These are phyloP conservation scores for Sinelater perroti DNA, from an alignment of 2,888 invertebrate species.

Conservation along the genomic window DNA sequence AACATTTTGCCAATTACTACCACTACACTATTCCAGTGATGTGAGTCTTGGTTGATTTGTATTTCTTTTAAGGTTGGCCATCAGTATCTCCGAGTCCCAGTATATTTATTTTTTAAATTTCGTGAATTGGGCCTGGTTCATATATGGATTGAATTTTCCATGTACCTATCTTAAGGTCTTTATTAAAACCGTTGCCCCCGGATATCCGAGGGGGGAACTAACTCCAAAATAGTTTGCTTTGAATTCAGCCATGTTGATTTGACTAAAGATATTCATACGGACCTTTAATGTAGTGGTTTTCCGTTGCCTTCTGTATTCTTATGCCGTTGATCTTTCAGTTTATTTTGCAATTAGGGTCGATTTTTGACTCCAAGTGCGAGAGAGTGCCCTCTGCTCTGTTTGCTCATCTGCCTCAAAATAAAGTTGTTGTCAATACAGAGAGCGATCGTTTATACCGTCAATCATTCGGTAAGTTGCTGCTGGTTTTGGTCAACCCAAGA, in stretches of 20 bases:
- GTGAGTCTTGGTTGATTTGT: no score
- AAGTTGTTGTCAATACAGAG: not conserved
- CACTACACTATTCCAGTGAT: no score
- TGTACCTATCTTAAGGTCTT: no score
- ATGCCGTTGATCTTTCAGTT: not conserved
- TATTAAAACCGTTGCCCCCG: no score
- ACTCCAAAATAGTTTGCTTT: no score
- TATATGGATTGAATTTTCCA: no score
- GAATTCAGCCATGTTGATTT: not conserved
- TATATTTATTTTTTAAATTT: no score
- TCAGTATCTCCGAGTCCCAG: no score
- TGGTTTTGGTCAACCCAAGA: slow-evolving; percentile 2
- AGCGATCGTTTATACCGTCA: not conserved
- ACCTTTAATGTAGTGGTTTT: slow-evolving; percentile 1
- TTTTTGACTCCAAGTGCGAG: not conserved
- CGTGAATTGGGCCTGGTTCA: no score
- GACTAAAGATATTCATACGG: not conserved
- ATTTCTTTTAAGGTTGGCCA: no score
- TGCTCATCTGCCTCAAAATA: not conserved
- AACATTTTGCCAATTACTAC: no score
- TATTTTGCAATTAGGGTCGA: not conserved
- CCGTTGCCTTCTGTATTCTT: slow-evolving; percentile 1
- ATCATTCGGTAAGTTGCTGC: not conserved
- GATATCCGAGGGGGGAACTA: no score
- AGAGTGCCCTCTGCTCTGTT: not conserved